These are phyloP conservation scores for Falco peregrinus DNA, from an alignment of 2,797 vertebrate genomes.

Conservation along the genomic window DNA sequence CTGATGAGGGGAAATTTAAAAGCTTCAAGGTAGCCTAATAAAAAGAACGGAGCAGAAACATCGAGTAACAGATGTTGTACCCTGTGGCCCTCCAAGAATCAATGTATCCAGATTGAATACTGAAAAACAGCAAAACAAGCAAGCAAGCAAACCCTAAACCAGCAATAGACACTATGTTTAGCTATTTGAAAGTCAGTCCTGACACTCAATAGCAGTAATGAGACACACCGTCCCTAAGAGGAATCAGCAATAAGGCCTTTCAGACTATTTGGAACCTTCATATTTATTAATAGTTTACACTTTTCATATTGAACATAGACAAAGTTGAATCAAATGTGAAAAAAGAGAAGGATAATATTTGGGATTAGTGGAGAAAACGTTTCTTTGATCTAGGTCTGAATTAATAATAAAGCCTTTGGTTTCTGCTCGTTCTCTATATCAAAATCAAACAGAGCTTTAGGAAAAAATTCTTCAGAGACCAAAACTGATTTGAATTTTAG, in stretches of 20 bases:
- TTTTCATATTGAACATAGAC: background rate
- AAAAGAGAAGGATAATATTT: background rate
- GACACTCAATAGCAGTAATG: background rate
- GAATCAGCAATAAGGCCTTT: background rate
- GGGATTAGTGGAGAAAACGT: background rate
- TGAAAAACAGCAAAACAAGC: background rate
- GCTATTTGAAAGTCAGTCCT: background rate
- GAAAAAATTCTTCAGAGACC: background rate
- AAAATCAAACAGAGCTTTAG: background rate
- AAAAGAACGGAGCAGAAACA: background rate
- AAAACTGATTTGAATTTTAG: background rate
- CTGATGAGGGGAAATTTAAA: background rate
- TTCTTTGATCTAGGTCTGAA: background rate
- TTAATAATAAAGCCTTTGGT: background rate
- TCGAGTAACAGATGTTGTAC: background rate
- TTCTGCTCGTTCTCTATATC: background rate
- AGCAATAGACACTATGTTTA: background rate
- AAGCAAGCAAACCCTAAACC: background rate
- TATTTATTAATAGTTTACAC: background rate
- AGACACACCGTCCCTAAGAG: background rate
- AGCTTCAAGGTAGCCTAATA: background rate
- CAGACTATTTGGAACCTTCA: background rate
- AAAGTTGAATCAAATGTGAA: background rate
- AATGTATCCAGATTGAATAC: background rate
- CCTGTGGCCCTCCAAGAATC: background rate